A percentile compares a stretch with the other conserved stretches of the same genome.
Conservation (phyloP, 2,113 vertebrate species). For the Burhinus bistriatus region DNA sequence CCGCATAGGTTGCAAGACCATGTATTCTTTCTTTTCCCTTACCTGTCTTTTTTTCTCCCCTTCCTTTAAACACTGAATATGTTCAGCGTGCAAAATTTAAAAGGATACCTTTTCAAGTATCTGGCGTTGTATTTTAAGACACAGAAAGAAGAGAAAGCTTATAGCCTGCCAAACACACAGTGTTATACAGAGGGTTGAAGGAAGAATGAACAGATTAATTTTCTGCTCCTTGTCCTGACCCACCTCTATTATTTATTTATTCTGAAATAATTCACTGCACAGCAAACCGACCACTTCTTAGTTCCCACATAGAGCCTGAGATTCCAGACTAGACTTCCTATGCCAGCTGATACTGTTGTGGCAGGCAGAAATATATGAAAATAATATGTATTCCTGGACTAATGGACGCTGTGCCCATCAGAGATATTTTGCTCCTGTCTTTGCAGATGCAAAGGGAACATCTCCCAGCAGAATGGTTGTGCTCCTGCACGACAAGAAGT, state of each 20-base stretch:
- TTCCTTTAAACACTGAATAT: not conserved
- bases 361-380: not conserved
- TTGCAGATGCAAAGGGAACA: not conserved
- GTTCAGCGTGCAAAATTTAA: not conserved
- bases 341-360: not conserved
- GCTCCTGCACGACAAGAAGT: not conserved
- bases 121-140: not conserved
- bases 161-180: not conserved
- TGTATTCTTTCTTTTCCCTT: not conserved
- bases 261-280: not conserved
- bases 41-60: not conserved
- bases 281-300: not conserved
- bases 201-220: not conserved
- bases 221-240: not conserved
- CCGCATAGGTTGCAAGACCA: not conserved
- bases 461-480: not conserved
- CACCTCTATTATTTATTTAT: constrained; percentile 22
- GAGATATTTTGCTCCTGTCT: not conserved
- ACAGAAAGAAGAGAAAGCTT: not conserved
- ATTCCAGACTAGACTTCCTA: not conserved
- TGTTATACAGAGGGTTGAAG: not conserved
- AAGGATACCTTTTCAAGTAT: not conserved
- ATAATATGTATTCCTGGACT: not conserved
- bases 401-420: not conserved
- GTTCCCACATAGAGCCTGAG: not conserved